phyloP scores from a whole-genome alignment of 2,888 invertebrate species.

The Pheosia gnoma region DNA sequence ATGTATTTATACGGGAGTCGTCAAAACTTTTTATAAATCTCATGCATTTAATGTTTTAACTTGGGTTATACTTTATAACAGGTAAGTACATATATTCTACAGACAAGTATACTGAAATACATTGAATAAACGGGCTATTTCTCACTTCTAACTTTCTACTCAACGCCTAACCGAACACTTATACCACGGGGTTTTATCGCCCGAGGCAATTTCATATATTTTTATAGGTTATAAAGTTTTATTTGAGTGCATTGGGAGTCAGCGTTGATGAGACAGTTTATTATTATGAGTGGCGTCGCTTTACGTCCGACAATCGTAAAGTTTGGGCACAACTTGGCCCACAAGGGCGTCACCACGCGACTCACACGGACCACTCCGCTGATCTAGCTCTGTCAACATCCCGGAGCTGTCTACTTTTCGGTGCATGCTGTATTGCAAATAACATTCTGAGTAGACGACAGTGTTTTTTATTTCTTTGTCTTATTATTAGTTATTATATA shows the following conservation, averaged over 20 bases:
- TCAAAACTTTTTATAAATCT: neutral
- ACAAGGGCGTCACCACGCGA: neutral
- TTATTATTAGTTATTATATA: too few relatives aligned
- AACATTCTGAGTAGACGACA: too few relatives aligned
- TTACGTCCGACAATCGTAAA: slow-evolving; percentile 37
- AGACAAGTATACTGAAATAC: slow-evolving; percentile 6
- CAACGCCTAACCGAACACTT: slow-evolving; percentile 6
- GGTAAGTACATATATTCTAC: neutral
- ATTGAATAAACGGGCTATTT: slow-evolving; percentile 11
- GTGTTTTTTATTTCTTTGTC: too few relatives aligned
- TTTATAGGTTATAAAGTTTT: slow-evolving; percentile 62
- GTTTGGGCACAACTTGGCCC: slow-evolving; percentile 23
- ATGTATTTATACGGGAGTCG: slow-evolving; percentile 7
- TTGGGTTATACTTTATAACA: neutral
- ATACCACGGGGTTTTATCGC: slow-evolving; percentile 12
- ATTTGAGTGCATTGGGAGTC: slow-evolving; percentile 52
- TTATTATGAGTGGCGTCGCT: slow-evolving; percentile 38
- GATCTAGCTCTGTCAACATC: neutral
- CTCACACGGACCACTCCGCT: slow-evolving; percentile 14
- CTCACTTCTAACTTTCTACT: slow-evolving; percentile 24
- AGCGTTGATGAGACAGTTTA: slow-evolving; percentile 56
- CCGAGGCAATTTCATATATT: slow-evolving; percentile 40
- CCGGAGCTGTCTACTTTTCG: neutral
- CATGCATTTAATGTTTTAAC: neutral
- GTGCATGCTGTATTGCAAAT: slow-evolving; percentile 1